A percentile compares a stretch with the other conserved stretches of the same genome.
Conservation (phyloP, 2,113 vertebrate genomes). For the Gymnocephalus cernua region DNA sequence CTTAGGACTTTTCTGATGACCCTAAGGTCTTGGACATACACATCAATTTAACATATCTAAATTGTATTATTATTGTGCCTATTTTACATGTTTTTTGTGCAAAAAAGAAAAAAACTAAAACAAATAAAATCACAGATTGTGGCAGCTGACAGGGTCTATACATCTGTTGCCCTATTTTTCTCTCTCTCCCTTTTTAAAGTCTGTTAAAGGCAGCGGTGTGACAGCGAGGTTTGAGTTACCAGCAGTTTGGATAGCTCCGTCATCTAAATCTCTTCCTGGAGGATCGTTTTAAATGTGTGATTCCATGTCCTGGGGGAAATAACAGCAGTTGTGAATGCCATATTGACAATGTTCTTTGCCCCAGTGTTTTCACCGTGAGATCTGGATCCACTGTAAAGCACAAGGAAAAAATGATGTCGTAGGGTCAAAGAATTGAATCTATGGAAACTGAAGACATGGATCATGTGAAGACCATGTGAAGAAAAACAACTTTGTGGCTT, state of each 20-base stretch:
- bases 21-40: not conserved
- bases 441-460: slow-evolving; percentile 34
- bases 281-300: slow-evolving; percentile 67
- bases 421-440: slow-evolving; percentile 46
- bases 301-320: slow-evolving; percentile 70
- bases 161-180: not conserved
- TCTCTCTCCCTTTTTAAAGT: slow-evolving; percentile 24
- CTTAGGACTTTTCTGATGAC: not conserved
- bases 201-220: slow-evolving; percentile 50
- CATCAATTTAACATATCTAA: not conserved
- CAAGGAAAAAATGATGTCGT: slow-evolving; percentile 23
- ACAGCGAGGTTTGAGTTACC: slow-evolving; percentile 53
- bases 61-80: not conserved
- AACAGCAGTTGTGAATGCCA: slow-evolving; percentile 67
- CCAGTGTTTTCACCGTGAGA: slow-evolving; percentile 55
- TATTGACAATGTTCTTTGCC: slow-evolving; percentile 62
- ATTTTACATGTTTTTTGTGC: not conserved
- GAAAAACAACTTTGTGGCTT: slow-evolving; percentile 18
- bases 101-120: not conserved
- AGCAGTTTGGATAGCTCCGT: slow-evolving; percentile 51
- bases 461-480: slow-evolving; percentile 7
- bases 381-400: slow-evolving; percentile 38
- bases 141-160: not conserved
- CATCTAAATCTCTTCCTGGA: slow-evolving; percentile 58
- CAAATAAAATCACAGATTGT: slow-evolving; percentile 4